phyloP scores from a whole-genome alignment of 1,140 invertebrate species.

The Drosophila athabasca region DNA sequence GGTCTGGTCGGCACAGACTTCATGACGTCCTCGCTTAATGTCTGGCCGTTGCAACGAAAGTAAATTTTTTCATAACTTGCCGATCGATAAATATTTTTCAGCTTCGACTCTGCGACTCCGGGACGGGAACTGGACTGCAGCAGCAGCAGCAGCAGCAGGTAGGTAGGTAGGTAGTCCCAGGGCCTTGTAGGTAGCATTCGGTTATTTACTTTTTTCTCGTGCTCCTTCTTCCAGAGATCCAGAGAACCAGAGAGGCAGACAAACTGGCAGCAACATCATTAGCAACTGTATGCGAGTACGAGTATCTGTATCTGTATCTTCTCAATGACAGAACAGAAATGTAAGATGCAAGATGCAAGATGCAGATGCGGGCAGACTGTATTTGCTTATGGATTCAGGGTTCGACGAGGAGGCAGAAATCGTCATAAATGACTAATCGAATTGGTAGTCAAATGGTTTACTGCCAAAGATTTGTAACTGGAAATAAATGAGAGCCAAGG shows the following conservation, averaged over 20 bases:
- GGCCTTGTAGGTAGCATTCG: slow-evolving; percentile 55
- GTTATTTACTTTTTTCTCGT: too few relatives aligned
- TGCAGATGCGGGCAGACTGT: slow-evolving; percentile 39
- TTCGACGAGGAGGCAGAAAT: slow-evolving; percentile 9
- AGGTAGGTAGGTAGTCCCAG: slow-evolving; percentile 31
- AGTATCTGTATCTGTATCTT: slow-evolving; percentile 18
- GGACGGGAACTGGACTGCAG: too few relatives aligned
- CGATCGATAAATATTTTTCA: slow-evolving; percentile 73
- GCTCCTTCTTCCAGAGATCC: slow-evolving; percentile 14
- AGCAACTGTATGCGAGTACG: slow-evolving; percentile 44
- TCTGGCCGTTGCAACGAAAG: slow-evolving; percentile 70
- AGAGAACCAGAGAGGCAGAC: slow-evolving; percentile 40
- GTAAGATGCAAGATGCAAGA: slow-evolving; percentile 4
- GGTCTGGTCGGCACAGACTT: slow-evolving; percentile 68
- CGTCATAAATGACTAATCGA: slow-evolving; percentile 64
- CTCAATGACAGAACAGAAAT: slow-evolving; percentile 57
- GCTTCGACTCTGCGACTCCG: too few relatives aligned
- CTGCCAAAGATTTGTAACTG: slow-evolving; percentile 4
- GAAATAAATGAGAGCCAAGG: background rate
- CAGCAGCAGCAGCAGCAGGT: too few relatives aligned
- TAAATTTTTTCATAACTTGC: slow-evolving; percentile 76
- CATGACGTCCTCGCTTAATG: slow-evolving; percentile 74
- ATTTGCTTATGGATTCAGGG: slow-evolving; percentile 25
- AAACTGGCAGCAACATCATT: slow-evolving; percentile 79
- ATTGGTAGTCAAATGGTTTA: slow-evolving; percentile 61